phyloP scores from a whole-genome alignment of 2,113 vertebrate species.

The Oncorhynchus kisutch region DNA sequence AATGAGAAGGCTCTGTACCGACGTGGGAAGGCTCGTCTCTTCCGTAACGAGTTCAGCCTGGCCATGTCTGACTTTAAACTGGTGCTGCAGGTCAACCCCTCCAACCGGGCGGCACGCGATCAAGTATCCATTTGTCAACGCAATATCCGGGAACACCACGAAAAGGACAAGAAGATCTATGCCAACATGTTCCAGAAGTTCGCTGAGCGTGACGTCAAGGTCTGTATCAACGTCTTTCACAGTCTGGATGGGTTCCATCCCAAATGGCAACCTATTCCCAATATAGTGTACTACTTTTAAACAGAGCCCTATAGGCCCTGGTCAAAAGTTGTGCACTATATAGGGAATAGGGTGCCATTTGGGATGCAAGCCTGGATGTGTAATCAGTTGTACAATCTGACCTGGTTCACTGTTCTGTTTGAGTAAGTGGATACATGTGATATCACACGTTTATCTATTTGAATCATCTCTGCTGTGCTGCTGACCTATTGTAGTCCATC shows the following conservation, averaged over 20 bases:
- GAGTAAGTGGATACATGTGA: background rate
- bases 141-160: slow-evolving; percentile 89
- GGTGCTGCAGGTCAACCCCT: slow-evolving; percentile 86
- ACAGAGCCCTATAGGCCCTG: too few relatives aligned
- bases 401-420: background rate
- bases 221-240: slow-evolving; percentile 47
- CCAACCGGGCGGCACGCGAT: slow-evolving; percentile 84
- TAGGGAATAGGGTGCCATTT: background rate
- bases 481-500: too few relatives aligned
- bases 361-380: background rate
- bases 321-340: background rate
- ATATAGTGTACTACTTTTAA: background rate
- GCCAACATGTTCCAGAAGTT: slow-evolving; percentile 98
- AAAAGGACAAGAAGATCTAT: slow-evolving; percentile 87
- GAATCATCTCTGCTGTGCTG: too few relatives aligned
- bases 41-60: slow-evolving; percentile 87
- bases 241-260: background rate
- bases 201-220: slow-evolving; percentile 90
- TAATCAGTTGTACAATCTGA: background rate
- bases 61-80: slow-evolving; percentile 86
- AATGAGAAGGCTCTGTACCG: slow-evolving; percentile 95
- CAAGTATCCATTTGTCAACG: slow-evolving; percentile 87
- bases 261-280: background rate
- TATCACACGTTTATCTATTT: too few relatives aligned
- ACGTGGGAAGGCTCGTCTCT: slow-evolving; percentile 84